Evolutionary conservation across 92 coral and sea anemone species (phyloP).

Genomic region (Diadumene lineata): DNA sequence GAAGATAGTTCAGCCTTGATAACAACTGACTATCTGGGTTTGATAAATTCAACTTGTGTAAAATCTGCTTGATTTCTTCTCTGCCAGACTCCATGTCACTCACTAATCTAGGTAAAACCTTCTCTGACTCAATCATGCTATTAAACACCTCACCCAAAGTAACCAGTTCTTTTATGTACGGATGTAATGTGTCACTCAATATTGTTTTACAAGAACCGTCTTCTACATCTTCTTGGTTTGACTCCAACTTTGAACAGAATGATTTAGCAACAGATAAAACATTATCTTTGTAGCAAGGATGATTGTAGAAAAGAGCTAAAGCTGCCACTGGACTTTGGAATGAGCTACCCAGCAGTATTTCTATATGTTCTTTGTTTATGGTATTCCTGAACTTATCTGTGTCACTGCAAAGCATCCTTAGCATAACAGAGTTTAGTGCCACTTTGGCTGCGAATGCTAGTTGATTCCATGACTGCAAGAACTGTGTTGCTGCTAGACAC

Average conservation of each 20-base stretch:
- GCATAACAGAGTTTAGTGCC: conserved; percentile 66
- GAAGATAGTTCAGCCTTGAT: conserved; percentile 21
- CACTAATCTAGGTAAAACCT: background rate
- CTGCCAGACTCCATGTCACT: background rate
- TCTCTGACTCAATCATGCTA: background rate
- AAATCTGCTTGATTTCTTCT: conserved; percentile 2
- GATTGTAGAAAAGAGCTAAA: conserved; percentile 60
- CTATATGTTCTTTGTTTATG: conserved; percentile 46
- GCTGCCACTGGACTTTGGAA: conserved; percentile 82
- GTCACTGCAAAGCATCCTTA: conserved; percentile 21
- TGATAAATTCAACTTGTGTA: conserved; percentile 1
- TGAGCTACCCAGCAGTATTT: conserved; percentile 48
- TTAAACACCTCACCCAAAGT: conserved; percentile 35
- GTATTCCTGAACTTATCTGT: conserved; percentile 22
- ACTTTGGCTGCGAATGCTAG: conserved; percentile 69
- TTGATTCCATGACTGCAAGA: conserved; percentile 60
- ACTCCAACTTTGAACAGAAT: conserved; percentile 34
- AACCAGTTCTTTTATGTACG: conserved; percentile 66
- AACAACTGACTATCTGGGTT: conserved; percentile 12
- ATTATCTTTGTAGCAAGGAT: conserved; percentile 63
- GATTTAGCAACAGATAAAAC: conserved; percentile 46
- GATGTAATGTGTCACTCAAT: conserved; percentile 56
- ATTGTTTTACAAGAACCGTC: conserved; percentile 39
- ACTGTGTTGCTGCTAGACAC: conserved; percentile 42
- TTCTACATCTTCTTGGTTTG: conserved; percentile 10